These are phyloP conservation scores for Genyomyrus donnyi DNA, from an alignment of 2,113 vertebrate genomes.

Conservation along the genomic window DNA sequence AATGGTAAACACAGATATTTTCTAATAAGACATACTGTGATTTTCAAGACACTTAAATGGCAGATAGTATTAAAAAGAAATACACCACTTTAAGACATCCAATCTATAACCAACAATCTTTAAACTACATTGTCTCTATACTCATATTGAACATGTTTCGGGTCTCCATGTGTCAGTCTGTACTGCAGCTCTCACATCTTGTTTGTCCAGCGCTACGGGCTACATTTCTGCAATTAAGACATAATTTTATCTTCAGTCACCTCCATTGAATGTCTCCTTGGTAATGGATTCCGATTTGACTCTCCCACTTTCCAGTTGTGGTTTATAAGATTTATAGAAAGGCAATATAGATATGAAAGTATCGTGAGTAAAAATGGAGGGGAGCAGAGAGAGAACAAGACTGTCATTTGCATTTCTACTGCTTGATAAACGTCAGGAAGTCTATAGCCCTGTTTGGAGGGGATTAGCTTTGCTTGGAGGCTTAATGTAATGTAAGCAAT, in stretches of 20 bases:
- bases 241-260: neutral
- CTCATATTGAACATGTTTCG: conserved; percentile 34
- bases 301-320: neutral
- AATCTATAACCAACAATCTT: conserved; percentile 26
- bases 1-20: conserved; percentile 7
- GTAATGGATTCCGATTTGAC: neutral
- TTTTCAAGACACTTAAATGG: conserved; percentile 23
- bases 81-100: conserved; percentile 34
- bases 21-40: conserved; percentile 12
- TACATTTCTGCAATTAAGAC: neutral
- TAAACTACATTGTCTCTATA: conserved; percentile 39
- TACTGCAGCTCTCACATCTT: conserved; percentile 11
- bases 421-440: conserved; percentile 25
- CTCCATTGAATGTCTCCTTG: neutral
- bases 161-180: conserved; percentile 18
- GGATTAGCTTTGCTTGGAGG: neutral
- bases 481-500: neutral
- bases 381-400: conserved; percentile 21
- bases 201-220: neutral
- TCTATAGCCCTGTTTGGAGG: neutral
- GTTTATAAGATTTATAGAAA: neutral
- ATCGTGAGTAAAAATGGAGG: neutral
- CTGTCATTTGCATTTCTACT: conserved; percentile 37
- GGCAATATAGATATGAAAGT: neutral
- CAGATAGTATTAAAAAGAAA: conserved; percentile 12